Base-by-base conservation (phyloP, 2,797 vertebrate genomes). In the Propithecus perrieri region DNA sequence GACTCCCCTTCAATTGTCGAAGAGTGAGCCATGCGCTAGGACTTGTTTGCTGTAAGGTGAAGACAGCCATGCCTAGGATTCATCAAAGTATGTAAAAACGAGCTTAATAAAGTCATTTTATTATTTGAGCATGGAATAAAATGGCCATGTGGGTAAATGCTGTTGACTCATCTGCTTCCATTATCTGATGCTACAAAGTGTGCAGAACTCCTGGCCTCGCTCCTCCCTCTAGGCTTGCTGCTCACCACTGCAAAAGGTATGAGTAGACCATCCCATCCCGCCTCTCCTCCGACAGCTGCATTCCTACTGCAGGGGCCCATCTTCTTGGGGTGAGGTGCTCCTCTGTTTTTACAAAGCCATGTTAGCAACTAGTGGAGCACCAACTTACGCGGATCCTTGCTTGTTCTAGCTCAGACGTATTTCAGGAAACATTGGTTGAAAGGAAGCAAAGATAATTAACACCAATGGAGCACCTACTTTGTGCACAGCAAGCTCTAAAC, bases 41-140 rank as follows among this genome's bases (percentile, higher is more conserved):
- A 84, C 74, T 71, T 87, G 50, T 48, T 63, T 91, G n/a, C 65
- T 61, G 35, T 80, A 90, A 94, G 46, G 72, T 4, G 2, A 92
- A 95, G 53, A 48, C 48, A 69, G 85, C 33, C 61, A 61, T 17
- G 41, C 41, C 53, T 67, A 71, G 46, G 65, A 46, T 72, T 86
- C 43, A 4, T 89, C 78, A 4, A 74, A 94, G 17, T 69, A 53
- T 35, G 22, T 53, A 41, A 94, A 94, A 94, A 50, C 53, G 50
- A 96, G 28, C 38, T 81, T 89, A 87, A 55, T 93, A 69, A 87
- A 85, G 63, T n/a, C 65, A 35, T 30, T 91, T 71, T 93, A 88
- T 48, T 35, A 55, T 84, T 46, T 85, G 89, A 80, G 26, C 86
- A 50, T 15, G 14, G 41, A 98, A 98, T 98, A 97, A 98, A 97